Base-by-base conservation (phyloP, 1,140 invertebrate genomes). In the Pseudomyrmex dendroicus region DNA sequence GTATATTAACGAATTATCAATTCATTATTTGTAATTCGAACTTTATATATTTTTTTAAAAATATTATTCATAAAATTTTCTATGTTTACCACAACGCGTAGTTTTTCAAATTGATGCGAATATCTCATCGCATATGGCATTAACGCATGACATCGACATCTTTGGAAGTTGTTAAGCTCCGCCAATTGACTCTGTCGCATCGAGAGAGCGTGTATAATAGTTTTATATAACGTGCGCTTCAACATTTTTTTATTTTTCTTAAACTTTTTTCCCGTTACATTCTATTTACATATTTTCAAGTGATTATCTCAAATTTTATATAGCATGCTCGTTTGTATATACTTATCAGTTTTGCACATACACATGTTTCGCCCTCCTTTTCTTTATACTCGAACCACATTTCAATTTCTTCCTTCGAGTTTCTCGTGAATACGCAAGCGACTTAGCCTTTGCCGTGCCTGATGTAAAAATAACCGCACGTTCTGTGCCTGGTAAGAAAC, bases 231-330 rank as follows among this genome's bases (percentile, higher is more conserved):
- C 17, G 46, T 8, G 15, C 52, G 54, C 52, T 78, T 68, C 7
- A 70, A 35, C 9, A 67, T 2, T 78, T 56, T 46, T 59, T 20
- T 54, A 17, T 44, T 22, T 15, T 50, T 13, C 35, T 35, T 35
- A 35, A 17, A 54, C 5, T 64, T 59, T 46, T 46, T 56, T 73
- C 66, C 20, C 52, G 10, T 59, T 35, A 35, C 0, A 48, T 17
- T 20, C 56, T 72, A 20, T 83, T 83, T 86, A 52, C 56, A 57
- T 20, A n/a, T 83, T 35, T 35, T 82, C 8, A 63, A 20, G 63
- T 68, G 67, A n/a, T 82, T 82, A 82, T 82, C 68, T 85, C 56
- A 22, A 35, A 7, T 35, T 35, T 35, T 35, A 35, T 86, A 83
- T 56, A 70, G 77, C 77, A 76, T 83, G 64, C 57, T 61, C 63